Percentiles rank a stretch among this genome's conserved stretches.
Evolutionary conservation across 1,140 invertebrate genomes (phyloP).

Genomic region (Anastatus disparis): DNA sequence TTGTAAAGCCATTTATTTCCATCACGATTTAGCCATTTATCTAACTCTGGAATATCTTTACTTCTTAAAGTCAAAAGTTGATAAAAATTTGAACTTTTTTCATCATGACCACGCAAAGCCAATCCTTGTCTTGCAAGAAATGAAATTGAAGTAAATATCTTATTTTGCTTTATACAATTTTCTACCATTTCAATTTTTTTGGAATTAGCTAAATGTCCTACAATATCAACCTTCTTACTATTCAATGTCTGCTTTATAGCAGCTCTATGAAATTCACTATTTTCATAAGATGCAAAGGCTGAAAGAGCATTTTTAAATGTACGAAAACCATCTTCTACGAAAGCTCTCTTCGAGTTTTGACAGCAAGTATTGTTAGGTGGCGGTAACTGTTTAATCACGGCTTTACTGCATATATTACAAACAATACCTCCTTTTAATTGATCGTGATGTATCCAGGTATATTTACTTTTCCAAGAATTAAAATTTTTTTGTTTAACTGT

Average conservation of each 20-base stretch:
- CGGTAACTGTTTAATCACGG: too few relatives aligned
- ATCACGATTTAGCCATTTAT: constrained; percentile 38
- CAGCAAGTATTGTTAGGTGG: neutral
- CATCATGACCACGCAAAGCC: constrained; percentile 30
- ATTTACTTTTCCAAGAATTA: neutral
- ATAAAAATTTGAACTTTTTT: constrained; percentile 37
- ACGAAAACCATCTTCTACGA: constrained; percentile 17
- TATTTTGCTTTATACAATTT: constrained; percentile 25
- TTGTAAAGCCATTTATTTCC: constrained; percentile 40
- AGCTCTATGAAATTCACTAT: too few relatives aligned
- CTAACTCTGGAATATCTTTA: constrained; percentile 33
- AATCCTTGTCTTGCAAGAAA: constrained; percentile 38
- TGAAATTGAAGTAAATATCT: constrained; percentile 34
- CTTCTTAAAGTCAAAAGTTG: constrained; percentile 13
- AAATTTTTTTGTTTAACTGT: neutral
- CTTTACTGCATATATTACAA: too few relatives aligned
- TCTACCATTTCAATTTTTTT: constrained; percentile 38
- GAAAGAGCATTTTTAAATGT: constrained; percentile 32
- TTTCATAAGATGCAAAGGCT: too few relatives aligned
- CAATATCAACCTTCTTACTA: constrained; percentile 8
- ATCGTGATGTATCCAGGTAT: neutral
- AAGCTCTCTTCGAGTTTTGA: neutral
- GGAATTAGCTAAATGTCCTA: constrained; percentile 4
- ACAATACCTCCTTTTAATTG: neutral
- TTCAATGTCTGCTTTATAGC: too few relatives aligned